These are phyloP conservation scores for Acrobasis suavella DNA, from an alignment of 2,888 invertebrate genomes.

Conservation along the genomic window DNA sequence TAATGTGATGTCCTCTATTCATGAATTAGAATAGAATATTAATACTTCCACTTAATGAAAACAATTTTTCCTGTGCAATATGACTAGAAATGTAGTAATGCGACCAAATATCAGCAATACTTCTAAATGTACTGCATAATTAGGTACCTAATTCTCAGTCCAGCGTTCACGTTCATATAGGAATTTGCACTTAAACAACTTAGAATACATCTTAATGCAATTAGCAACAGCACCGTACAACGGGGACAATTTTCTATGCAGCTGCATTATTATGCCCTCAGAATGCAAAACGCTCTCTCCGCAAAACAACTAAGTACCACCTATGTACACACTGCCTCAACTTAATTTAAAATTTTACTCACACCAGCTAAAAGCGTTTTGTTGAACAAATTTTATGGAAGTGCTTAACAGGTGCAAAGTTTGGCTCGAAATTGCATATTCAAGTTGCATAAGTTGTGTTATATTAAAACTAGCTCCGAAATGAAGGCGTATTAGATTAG, in stretches of 20 bases:
- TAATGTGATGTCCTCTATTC: too few relatives aligned
- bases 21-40: too few relatives aligned
- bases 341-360: constrained; percentile 44
- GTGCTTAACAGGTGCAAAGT: constrained; percentile 54
- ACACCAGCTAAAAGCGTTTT: constrained; percentile 45
- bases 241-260: constrained; percentile 11
- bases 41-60: too few relatives aligned
- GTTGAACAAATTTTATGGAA: constrained; percentile 54
- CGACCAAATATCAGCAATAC: too few relatives aligned
- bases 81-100: too few relatives aligned
- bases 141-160: too few relatives aligned
- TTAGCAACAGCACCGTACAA: constrained; percentile 12
- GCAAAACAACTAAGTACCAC: constrained; percentile 9
- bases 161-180: not conserved
- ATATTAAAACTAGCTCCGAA: constrained; percentile 54
- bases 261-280: constrained; percentile 11
- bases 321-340: constrained; percentile 21
- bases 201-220: constrained; percentile 21
- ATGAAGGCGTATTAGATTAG: constrained; percentile 39
- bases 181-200: constrained; percentile 14
- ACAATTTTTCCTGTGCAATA: too few relatives aligned
- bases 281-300: constrained; percentile 16
- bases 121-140: too few relatives aligned
- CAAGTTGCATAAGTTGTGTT: constrained; percentile 49
- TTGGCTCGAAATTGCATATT: constrained; percentile 52